phyloP scores from a whole-genome alignment of 2,888 invertebrate genomes.

The Allolobophora icterica region DNA sequence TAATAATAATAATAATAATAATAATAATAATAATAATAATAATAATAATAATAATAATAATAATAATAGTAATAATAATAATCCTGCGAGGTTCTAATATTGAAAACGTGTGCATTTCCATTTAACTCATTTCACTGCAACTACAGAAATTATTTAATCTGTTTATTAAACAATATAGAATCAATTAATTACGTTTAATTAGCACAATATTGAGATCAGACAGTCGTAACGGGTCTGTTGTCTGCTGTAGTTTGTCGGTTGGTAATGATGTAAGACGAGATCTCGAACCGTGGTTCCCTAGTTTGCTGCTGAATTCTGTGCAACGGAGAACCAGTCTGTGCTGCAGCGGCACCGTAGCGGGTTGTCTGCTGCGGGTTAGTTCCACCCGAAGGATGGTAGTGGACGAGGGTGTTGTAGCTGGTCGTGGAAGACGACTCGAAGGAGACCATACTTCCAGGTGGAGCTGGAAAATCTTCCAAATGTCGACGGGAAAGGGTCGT shows the following conservation, averaged over 20 bases:
- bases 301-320: not conserved
- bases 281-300: not conserved
- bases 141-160: not conserved
- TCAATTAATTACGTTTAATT: not conserved
- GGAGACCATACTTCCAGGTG: not conserved
- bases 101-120: not conserved
- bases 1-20: too few relatives aligned
- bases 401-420: not conserved
- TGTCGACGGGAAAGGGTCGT: not conserved
- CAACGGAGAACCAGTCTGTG: not conserved
- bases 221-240: not conserved
- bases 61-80: too few relatives aligned
- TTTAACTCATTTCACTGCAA: not conserved
- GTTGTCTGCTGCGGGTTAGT: not conserved
- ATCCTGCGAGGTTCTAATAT: not conserved
- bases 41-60: too few relatives aligned
- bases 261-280: conserved; percentile 17
- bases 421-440: not conserved
- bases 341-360: not conserved
- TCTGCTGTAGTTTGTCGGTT: not conserved
- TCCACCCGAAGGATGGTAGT: not conserved
- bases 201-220: not conserved
- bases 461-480: not conserved
- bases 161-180: not conserved
- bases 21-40: too few relatives aligned